Percentiles rank a stretch among this genome's conserved stretches.
Evolutionary conservation across 2,113 vertebrate species (phyloP).

Genomic region (Myiopsitta monachus): DNA sequence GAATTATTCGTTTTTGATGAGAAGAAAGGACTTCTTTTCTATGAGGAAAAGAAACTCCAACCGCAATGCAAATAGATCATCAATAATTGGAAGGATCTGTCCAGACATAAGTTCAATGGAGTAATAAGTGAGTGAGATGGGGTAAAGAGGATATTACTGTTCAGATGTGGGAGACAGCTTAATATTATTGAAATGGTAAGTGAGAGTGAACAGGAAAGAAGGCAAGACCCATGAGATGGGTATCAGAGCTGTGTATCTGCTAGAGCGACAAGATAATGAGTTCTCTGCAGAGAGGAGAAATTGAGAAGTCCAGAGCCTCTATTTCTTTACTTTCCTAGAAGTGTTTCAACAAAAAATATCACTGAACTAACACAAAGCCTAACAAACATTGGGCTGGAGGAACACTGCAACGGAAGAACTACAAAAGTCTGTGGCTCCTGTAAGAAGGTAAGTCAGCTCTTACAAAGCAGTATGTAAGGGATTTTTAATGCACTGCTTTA

Average conservation of each 20-base stretch:
- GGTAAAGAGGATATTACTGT: not conserved
- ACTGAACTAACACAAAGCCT: not conserved
- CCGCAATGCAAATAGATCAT: not conserved
- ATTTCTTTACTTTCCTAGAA: not conserved
- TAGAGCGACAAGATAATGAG: not conserved
- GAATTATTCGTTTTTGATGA: not conserved
- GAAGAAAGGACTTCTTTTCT: not conserved
- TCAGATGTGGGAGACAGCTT: not conserved
- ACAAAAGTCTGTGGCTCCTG: not conserved
- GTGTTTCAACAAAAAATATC: not conserved
- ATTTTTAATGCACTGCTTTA: not conserved
- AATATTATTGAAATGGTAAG: not conserved
- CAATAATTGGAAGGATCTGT: not conserved
- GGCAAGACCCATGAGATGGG: not conserved
- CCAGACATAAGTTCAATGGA: not conserved
- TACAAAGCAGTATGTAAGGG: not conserved
- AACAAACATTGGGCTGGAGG: not conserved
- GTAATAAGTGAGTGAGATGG: not conserved
- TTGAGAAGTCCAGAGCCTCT: not conserved
- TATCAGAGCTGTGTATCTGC: too few relatives aligned
- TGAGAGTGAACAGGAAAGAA: not conserved
- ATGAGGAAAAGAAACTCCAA: not conserved
- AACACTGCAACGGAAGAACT: not conserved
- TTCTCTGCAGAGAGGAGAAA: not conserved
- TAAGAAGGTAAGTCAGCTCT: not conserved